Conservation (phyloP, 2,113 vertebrate species). For the Hippolais icterina region DNA sequence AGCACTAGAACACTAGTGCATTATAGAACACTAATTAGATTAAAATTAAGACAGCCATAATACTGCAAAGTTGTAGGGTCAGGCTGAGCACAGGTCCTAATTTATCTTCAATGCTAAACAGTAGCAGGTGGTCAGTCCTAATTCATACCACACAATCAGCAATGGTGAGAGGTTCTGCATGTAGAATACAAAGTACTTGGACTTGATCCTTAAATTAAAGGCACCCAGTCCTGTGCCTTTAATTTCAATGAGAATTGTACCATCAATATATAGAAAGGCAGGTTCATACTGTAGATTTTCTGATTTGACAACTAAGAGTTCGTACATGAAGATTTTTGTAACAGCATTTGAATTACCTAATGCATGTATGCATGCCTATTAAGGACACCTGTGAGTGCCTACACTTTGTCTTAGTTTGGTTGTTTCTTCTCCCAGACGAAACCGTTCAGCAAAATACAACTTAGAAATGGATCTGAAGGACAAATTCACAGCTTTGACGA, state of each 20-base stretch:
- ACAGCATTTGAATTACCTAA: not conserved
- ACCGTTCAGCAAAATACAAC: conserved; percentile 83
- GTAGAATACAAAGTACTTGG: not conserved
- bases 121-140: not conserved
- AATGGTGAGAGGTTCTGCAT: not conserved
- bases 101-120: not conserved
- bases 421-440: conserved; percentile 74
- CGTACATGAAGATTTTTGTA: not conserved
- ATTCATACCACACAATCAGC: not conserved
- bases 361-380: not conserved
- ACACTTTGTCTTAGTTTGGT: not conserved
- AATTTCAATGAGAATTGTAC: not conserved
- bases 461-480: conserved; percentile 88
- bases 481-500: conserved; percentile 82
- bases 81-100: not conserved
- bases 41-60: not conserved
- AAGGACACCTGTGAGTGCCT: not conserved
- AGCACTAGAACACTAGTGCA: too few relatives aligned
- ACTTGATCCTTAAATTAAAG: not conserved
- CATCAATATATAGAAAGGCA: not conserved
- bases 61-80: not conserved
- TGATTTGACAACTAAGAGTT: not conserved
- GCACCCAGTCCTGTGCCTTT: not conserved
- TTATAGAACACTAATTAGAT: not conserved
- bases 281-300: not conserved